Conservation (phyloP, 2,113 vertebrate species). For the Rattus norvegicus region GRCr8 NC_086021.1:57353501-57354000, state of each 20-base stretch:
- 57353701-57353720: not conserved
- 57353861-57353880: slow-evolving; percentile 86
- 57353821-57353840: slow-evolving; percentile 92
- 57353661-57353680: not conserved
- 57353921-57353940: slow-evolving; percentile 62
- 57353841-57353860: slow-evolving; percentile 99
- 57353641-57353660: slow-evolving; percentile 45
- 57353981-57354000: not conserved
- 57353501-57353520: not conserved
- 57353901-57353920: slow-evolving; percentile 45
- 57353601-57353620: slow-evolving; percentile 98
- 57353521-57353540: slow-evolving; percentile 52
- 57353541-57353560: slow-evolving; percentile 99
- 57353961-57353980: not conserved
- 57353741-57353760: slow-evolving; percentile 28
- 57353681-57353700: not conserved
- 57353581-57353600: slow-evolving; percentile 98
- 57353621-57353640: slow-evolving; percentile 87
- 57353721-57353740: slow-evolving; percentile 52
- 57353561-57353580: slow-evolving; percentile 97
- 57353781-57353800: slow-evolving; percentile 28
- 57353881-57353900: slow-evolving; percentile 80
- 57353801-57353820: slow-evolving; percentile 67
- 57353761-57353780: slow-evolving; percentile 57
- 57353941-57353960: not conserved